Base-by-base conservation (phyloP, 2,888 invertebrate species). In the Sceliomorpha sp. region DNA sequence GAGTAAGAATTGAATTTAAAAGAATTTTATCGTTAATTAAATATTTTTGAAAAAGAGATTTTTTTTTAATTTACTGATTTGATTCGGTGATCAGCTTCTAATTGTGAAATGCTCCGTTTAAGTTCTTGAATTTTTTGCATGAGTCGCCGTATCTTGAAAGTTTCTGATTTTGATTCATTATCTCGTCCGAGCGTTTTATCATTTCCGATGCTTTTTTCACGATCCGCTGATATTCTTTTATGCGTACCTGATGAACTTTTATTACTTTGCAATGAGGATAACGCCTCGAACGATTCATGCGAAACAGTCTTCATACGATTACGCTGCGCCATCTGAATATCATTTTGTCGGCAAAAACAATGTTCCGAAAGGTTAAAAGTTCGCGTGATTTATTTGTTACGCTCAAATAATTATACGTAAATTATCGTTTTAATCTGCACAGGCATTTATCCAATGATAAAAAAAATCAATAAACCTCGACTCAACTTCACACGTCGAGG, bases 121-220 rank as follows among this genome's bases (percentile, higher is more conserved):
- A 77, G 37, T 2, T 74, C 50, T 9, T 74, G 74, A 40, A 81
- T 74, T 55, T 76, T 78, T 4, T 31, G 29, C 8, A 75, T 69
- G 6, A 77, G 31, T 8, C 14, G 62, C 12, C 62, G 62, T 4
- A 51, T 58, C 44, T 48, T 62, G 39, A 31, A 59, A 12, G 55
- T 44, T 39, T 72, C 40, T 20, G 20, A 29, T 63, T 36, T 15
- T 70, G 68, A 14, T 48, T 53, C n/a, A 34, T 62, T 8, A 51
- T 58, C 27, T 67, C 72, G 31, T 26, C 62, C 12, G 53, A 42
- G 24, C 70, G 70, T 47, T 60, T 74, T n/a, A 26, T 64, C 42
- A 59, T 12, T 7, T 55, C 32, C 26, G 50, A 60, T 20, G 20
- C 5, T 20, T 20, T 20, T 20, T 20, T 20, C 20, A 20, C 5